Evolutionary conservation across 2,888 invertebrate genomes (phyloP).

Genomic region (Mystacides longicornis): DNA sequence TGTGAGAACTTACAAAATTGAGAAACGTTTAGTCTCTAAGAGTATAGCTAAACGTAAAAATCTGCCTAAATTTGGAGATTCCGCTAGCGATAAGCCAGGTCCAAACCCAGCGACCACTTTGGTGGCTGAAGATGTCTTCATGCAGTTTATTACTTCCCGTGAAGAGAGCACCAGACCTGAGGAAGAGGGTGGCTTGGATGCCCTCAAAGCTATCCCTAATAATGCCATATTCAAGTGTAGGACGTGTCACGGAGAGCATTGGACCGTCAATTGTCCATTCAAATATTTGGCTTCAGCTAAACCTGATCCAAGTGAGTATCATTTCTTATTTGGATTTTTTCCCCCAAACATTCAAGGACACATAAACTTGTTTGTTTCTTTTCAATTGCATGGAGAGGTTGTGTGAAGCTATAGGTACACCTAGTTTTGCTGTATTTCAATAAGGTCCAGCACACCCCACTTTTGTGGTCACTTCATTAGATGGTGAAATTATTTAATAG

Average conservation of each 20-base stretch:
- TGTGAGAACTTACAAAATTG: conserved; percentile 86
- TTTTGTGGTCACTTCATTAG: no score
- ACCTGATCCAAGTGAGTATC: conserved; percentile 24
- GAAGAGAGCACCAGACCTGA: conserved; percentile 83
- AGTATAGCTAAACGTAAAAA: conserved; percentile 88
- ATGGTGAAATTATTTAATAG: no score
- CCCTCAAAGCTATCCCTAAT: conserved; percentile 64
- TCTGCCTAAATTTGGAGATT: conserved; percentile 94
- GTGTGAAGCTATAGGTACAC: no score
- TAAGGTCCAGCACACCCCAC: no score
- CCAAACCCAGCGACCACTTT: conserved; percentile 98
- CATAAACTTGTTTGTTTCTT: no score
- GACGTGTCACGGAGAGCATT: conserved; percentile 92
- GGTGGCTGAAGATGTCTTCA: conserved; percentile 90
- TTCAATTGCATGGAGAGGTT: no score
- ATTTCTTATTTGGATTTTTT: no score
- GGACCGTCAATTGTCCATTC: conserved; percentile 97
- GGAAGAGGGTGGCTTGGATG: conserved; percentile 70
- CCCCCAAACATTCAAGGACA: no score
- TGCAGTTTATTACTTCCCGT: conserved; percentile 86
- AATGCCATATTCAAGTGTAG: conserved; percentile 79
- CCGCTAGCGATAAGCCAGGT: conserved; percentile 86
- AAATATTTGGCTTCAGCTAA: conserved; percentile 80
- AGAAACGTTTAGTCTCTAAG: conserved; percentile 83
- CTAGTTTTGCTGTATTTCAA: no score